Conservation (phyloP, 2,113 vertebrate genomes). For the Ascaphus truei region DNA sequence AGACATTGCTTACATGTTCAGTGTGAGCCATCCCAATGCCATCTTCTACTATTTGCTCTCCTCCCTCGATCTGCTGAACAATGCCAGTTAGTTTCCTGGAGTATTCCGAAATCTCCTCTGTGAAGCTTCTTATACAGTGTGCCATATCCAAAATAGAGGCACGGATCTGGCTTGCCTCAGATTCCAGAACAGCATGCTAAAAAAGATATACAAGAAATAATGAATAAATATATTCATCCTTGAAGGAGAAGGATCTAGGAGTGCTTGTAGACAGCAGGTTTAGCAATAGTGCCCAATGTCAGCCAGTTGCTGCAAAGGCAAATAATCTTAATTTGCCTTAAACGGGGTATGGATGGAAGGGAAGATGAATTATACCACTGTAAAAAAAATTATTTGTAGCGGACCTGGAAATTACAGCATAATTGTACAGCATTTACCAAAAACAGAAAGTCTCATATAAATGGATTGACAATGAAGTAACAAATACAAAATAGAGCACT, state of each 20-base stretch:
- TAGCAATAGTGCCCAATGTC: too few relatives aligned
- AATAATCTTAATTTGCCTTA: too few relatives aligned
- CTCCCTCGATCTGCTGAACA: constrained; percentile 95
- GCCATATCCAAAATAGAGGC: constrained; percentile 98
- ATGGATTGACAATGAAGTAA: too few relatives aligned
- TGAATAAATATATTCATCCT: too few relatives aligned
- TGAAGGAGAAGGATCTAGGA: too few relatives aligned
- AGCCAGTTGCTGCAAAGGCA: too few relatives aligned
- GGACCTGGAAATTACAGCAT: too few relatives aligned
- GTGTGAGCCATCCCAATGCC: constrained; percentile 92
- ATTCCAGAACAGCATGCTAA: constrained; percentile 89
- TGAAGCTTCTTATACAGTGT: constrained; percentile 95
- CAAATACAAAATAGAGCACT: too few relatives aligned
- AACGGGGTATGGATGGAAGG: too few relatives aligned
- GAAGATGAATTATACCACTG: constrained; percentile 3
- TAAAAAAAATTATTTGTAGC: constrained; percentile 16
- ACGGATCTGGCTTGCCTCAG: constrained; percentile 93
- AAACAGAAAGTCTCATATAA: too few relatives aligned
- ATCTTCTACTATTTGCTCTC: constrained; percentile 96
- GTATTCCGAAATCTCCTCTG: constrained; percentile 96
- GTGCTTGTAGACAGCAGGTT: too few relatives aligned
- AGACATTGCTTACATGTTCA: constrained; percentile 78
- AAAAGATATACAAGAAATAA: constrained; percentile 39
- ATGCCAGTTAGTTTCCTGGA: constrained; percentile 94
- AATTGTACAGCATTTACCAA: too few relatives aligned